A percentile compares a stretch with the other conserved stretches of the same genome.
Conservation (phyloP, 2,113 vertebrate species). For the Oreochromis aureus region DNA sequence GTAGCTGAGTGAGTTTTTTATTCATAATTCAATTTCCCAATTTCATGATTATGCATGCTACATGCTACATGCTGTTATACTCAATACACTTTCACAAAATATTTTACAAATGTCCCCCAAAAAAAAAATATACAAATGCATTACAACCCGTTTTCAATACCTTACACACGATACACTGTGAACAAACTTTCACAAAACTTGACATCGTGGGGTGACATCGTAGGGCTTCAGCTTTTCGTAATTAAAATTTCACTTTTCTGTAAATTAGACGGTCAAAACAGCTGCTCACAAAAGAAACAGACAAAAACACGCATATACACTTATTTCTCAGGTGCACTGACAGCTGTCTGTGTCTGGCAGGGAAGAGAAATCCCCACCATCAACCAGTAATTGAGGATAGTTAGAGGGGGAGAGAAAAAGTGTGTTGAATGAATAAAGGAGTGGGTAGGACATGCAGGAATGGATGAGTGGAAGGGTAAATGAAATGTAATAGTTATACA, state of each 20-base stretch:
- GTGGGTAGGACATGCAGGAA: neutral
- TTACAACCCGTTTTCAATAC: neutral
- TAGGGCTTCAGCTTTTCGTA: slow-evolving; percentile 24
- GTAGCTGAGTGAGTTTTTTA: neutral
- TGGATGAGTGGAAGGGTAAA: neutral
- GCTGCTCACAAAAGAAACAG: slow-evolving; percentile 7
- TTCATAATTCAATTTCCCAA: neutral
- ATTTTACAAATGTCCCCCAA: neutral
- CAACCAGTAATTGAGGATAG: slow-evolving; percentile 52
- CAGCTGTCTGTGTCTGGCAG: slow-evolving; percentile 31
- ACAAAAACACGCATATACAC: neutral
- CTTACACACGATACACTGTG: neutral
- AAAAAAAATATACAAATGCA: neutral
- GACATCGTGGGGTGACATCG: neutral
- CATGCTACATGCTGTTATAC: neutral
- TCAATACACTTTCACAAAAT: neutral
- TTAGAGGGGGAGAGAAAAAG: neutral
- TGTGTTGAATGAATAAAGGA: neutral
- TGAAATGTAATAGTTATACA: neutral
- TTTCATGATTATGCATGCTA: neutral
- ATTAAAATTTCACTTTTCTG: slow-evolving; percentile 31
- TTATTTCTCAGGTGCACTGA: neutral
- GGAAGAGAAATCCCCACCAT: slow-evolving; percentile 57
- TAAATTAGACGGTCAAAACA: slow-evolving; percentile 10
- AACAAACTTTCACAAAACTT: slow-evolving; percentile 13